phyloP scores from a whole-genome alignment of 2,888 invertebrate species.

The Ormia ochracea region DNA sequence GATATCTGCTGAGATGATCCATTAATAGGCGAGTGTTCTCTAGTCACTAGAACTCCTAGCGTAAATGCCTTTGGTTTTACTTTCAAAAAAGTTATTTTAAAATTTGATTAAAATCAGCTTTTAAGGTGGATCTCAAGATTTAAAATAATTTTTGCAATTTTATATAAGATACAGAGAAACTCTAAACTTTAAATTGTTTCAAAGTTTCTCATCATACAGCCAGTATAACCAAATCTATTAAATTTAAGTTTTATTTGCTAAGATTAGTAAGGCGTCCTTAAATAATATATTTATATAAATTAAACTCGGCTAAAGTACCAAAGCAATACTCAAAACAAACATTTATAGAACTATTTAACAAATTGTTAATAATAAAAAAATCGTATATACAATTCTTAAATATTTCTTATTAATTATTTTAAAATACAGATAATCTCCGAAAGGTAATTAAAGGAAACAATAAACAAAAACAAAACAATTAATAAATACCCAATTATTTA shows the following conservation, averaged over 20 bases:
- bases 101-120: constrained; percentile 62
- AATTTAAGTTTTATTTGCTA: constrained; percentile 23
- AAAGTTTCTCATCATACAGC: constrained; percentile 46
- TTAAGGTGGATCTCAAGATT: constrained; percentile 66
- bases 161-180: constrained; percentile 15
- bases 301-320: constrained; percentile 77
- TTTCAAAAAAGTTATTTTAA: constrained; percentile 2
- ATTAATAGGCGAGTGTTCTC: constrained; percentile 69
- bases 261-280: constrained; percentile 55
- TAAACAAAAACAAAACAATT: constrained; percentile 13
- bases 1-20: constrained; percentile 21
- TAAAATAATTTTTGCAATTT: neutral
- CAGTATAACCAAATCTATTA: constrained; percentile 52
- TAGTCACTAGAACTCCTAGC: constrained; percentile 72
- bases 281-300: constrained; percentile 48
- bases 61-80: constrained; percentile 59
- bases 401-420: constrained; percentile 29
- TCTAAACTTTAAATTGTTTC: neutral
- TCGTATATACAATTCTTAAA: constrained; percentile 8
- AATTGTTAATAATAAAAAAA: constrained; percentile 25
- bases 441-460: constrained; percentile 40
- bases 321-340: constrained; percentile 75
- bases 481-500: constrained; percentile 8
- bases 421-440: constrained; percentile 28
- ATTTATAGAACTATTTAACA: constrained; percentile 9